Conservation (phyloP, 30 jellyfish, hydroid and myxozoan genomes). For the Nemopilema nomurai region DNA sequence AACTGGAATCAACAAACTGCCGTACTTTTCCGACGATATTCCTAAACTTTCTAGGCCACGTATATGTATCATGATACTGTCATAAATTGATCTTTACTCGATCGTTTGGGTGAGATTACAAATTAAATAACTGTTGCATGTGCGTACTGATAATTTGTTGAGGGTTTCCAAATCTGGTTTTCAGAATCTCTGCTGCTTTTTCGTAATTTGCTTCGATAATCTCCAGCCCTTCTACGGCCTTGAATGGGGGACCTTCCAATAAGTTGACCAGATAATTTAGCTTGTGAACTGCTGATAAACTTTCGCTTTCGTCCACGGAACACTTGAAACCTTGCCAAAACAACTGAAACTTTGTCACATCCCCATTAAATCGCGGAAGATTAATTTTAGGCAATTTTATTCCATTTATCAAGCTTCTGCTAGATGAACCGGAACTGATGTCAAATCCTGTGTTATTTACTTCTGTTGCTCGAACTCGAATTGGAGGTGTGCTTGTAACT, state of each 20-base stretch:
- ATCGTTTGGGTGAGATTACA: slow-evolving; percentile 46
- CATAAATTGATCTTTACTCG: slow-evolving; percentile 51
- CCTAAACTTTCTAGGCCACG: slow-evolving; percentile 73
- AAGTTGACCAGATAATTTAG: slow-evolving; percentile 60
- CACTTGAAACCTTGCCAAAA: slow-evolving; percentile 69
- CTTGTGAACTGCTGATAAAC: slow-evolving; percentile 59
- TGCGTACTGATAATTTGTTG: slow-evolving; percentile 72
- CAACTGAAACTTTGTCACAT: slow-evolving; percentile 59
- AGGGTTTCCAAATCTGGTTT: slow-evolving; percentile 64
- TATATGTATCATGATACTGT: slow-evolving; percentile 63
- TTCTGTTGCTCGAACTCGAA: neutral
- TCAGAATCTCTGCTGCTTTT: slow-evolving; percentile 51
- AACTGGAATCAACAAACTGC: slow-evolving; percentile 69
- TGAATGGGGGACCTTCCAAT: slow-evolving; percentile 70
- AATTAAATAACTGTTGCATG: slow-evolving; percentile 65
- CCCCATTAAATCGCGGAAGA: slow-evolving; percentile 68
- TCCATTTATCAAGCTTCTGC: slow-evolving; percentile 2
- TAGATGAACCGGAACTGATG: neutral
- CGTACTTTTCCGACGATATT: slow-evolving; percentile 55
- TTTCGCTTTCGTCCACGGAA: slow-evolving; percentile 68
- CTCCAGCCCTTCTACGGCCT: slow-evolving; percentile 70
- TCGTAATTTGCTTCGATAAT: slow-evolving; percentile 57
- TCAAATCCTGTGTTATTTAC: neutral
- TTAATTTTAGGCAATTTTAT: slow-evolving; percentile 60
- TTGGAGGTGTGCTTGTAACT: neutral